Base-by-base conservation (phyloP, 2,888 invertebrate species). In the Crocallis elinguaria region DNA sequence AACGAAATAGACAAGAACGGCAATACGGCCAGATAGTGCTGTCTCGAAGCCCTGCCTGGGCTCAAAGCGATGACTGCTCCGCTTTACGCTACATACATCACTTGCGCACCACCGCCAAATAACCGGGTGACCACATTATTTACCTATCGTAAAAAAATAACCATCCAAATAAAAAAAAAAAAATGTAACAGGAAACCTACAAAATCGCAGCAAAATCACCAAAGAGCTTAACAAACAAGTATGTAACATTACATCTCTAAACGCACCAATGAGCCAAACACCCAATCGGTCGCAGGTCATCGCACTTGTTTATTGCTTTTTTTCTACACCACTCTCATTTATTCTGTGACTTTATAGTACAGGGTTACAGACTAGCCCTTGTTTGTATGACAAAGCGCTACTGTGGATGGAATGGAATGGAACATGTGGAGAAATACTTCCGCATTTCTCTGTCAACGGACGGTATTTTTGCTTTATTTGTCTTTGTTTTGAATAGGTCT, bases 341-440 rank as follows among this genome's bases (percentile, higher is more conserved):
- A 29, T 12, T 29, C 29, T 29, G 29, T 29, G 29, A 9, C 29
- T n/a, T n/a, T n/a, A n/a, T n/a, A n/a, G 27, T 23, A 23, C 29
- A 29, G 11, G 6, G 3, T 4, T 19, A 29, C 29, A 29, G 29
- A 2, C 11, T 5, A 4, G 12, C n/a, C 12, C 14, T 14, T 32
- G 14, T 32, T 14, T 12, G 11, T 14, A 8, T 2, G 3, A 54
- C 49, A 51, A 16, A 42, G 37, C 19, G 27, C 46, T 17, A 49
- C 53, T 56, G 56, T 55, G 30, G n/a, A n/a, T n/a, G n/a, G n/a
- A n/a, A n/a, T n/a, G n/a, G n/a, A n/a, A n/a, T 29, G 27, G 12
- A 62, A 56, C 51, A 48, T 62, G 54, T 60, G 55, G 51, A 55
- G 50, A 43, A 53, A 53, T 46, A 38, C 48, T 57, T 57, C 62